Conservation (phyloP, 92 coral and sea anemone genomes). For the Palythoa caribaeorum region DNA sequence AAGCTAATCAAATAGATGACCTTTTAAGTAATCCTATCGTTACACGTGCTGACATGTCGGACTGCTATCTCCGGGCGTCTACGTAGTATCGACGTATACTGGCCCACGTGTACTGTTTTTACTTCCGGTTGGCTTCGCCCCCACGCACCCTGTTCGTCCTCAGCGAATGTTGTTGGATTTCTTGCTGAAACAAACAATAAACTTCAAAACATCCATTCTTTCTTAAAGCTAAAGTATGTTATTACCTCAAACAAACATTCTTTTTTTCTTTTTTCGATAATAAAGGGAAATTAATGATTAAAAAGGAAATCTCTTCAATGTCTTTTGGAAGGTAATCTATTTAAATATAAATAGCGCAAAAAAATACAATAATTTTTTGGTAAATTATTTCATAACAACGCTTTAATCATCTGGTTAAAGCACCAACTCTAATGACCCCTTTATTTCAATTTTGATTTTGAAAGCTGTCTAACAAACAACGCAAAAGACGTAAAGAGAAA, state of each 20-base stretch:
- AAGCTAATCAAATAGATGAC: too few species aligned
- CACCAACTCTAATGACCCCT: neutral
- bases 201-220: neutral
- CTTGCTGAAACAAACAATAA: neutral
- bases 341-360: neutral
- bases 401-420: too few species aligned
- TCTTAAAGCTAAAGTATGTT: constrained; percentile 16
- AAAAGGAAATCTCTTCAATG: neutral
- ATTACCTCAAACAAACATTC: constrained; percentile 30
- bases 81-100: too few species aligned
- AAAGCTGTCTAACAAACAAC: neutral
- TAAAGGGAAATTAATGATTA: constrained; percentile 12
- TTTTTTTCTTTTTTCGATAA: neutral
- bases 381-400: too few species aligned
- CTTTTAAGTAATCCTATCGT: too few species aligned
- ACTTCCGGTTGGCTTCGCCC: neutral
- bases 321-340: neutral
- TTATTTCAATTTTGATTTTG: neutral
- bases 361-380: too few species aligned
- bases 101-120: neutral
- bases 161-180: neutral
- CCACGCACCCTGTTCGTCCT: neutral
- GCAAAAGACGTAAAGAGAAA: neutral
- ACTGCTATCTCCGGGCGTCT: too few species aligned
- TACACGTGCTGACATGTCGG: too few species aligned